A percentile compares a stretch with the other conserved stretches of the same genome.
Evolutionary conservation across 2,113 vertebrate genomes (phyloP).

Genomic region (Corydoras sp.): DNA sequence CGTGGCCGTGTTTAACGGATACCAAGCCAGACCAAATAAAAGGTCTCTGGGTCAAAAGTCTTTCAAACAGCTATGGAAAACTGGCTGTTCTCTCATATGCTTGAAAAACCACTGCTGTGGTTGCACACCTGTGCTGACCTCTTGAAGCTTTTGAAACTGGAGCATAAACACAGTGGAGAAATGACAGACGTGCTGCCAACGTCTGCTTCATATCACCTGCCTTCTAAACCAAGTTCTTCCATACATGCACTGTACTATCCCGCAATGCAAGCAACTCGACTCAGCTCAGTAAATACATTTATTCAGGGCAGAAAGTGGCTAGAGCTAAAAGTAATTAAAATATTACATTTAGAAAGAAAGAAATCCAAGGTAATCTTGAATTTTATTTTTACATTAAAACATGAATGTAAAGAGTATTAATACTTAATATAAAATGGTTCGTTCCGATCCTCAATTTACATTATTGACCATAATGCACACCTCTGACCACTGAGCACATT

Average conservation of each 20-base stretch:
- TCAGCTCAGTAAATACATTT: conserved; percentile 18
- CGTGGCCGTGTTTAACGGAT: not conserved
- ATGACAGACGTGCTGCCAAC: conserved; percentile 28
- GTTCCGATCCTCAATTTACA: too few species aligned
- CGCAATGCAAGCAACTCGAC: not conserved
- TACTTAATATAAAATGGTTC: too few species aligned
- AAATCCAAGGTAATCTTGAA: too few species aligned
- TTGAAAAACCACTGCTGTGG: conserved; percentile 38
- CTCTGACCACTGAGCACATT: too few species aligned
- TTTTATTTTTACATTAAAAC: too few species aligned
- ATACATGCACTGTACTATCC: not conserved
- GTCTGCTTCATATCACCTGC: conserved; percentile 27
- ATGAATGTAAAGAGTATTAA: too few species aligned
- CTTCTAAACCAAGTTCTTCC: not conserved
- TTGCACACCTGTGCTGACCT: conserved; percentile 55
- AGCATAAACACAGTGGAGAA: conserved; percentile 22
- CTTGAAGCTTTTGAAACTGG: conserved; percentile 23
- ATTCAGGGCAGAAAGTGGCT: conserved; percentile 2
- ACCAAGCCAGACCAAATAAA: conserved; percentile 5
- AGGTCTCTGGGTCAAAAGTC: conserved; percentile 1
- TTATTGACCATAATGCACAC: too few species aligned
- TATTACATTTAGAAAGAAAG: too few species aligned
- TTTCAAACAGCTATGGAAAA: conserved; percentile 15
- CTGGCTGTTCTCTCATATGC: conserved; percentile 8
- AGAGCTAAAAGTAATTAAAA: too few species aligned